Evolutionary conservation across 2,888 invertebrate genomes (phyloP).

Genomic region (Ennomos fuscantarius): DNA sequence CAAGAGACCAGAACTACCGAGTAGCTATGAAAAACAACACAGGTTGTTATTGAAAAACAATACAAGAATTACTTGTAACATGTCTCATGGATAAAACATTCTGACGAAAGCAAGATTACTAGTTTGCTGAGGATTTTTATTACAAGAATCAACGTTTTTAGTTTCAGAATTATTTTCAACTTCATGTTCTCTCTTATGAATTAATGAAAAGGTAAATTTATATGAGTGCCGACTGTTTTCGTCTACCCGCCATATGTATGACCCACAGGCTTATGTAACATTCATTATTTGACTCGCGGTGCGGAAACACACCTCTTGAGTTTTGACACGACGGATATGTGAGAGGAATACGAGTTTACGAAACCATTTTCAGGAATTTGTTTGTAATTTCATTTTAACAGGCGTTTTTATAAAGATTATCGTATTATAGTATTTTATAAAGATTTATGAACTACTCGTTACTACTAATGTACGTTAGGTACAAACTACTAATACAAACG

Average conservation of each 20-base stretch:
- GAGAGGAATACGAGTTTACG: slow-evolving; percentile 23
- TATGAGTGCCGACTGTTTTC: slow-evolving; percentile 25
- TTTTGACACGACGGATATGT: slow-evolving; percentile 36
- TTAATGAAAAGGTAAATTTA: slow-evolving; percentile 20
- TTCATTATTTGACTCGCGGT: slow-evolving; percentile 56
- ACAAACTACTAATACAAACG: too few species aligned
- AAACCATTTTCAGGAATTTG: slow-evolving; percentile 19
- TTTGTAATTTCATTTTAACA: slow-evolving; percentile 2
- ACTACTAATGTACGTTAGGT: too few species aligned
- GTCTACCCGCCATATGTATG: slow-evolving; percentile 33
- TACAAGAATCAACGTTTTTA: slow-evolving; percentile 1
- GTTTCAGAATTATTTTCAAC: slow-evolving; percentile 9
- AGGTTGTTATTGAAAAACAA: too few species aligned
- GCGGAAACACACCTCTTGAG: slow-evolving; percentile 51
- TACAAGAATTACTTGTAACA: too few species aligned
- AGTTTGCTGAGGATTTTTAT: too few species aligned
- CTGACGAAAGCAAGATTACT: too few species aligned
- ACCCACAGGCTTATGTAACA: slow-evolving; percentile 54
- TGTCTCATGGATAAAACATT: too few species aligned
- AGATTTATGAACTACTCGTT: too few species aligned
- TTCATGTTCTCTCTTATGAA: slow-evolving; percentile 8
- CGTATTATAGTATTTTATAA: too few species aligned
- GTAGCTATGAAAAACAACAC: too few species aligned
- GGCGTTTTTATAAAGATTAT: too few species aligned
- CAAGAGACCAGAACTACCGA: too few species aligned